Evolutionary conservation across 1,140 invertebrate species (phyloP), one percentile per base, ranked within the genome.

Genomic region (Pseudomyrmex sp.): DNA sequence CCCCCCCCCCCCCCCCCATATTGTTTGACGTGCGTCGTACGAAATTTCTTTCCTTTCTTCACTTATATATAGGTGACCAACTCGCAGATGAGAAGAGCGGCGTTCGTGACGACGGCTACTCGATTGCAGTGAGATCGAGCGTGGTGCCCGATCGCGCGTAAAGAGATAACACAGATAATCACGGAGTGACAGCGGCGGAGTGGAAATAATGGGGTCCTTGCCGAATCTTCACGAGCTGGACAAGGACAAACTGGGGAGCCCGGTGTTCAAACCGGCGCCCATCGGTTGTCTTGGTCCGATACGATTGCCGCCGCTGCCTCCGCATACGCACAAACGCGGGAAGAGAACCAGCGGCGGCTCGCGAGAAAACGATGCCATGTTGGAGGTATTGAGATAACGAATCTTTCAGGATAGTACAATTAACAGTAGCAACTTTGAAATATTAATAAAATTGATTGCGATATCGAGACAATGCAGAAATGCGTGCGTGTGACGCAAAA

Each of bases 201-300:
- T 35, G 35, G 69, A 56, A 20, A 50, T 0, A 50, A 96, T 96
- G 96, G 96, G 96, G 35, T 96, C 96, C 82, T 83, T 96, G 82
- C 96, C 96, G 56, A 96, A 96, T 93, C 90, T 96, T 18, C 95
- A 96, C 85, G 95, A 96, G 86, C 92, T 96, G 73, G 93, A 94
- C 20, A 93, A 92, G 87, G 92, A 93, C 10, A 94, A 93, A 59
- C 90, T 93, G 18, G 90, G 90, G 68, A 91, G 91, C 70, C 91
- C 92, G n/a, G 89, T 92, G 18, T 86, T 91, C 59, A 88, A 91
- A 73, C 88, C 92, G 35, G 91, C 91, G 3, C 89, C 92, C 5
- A 88, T 92, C 59, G 90, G 90, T 63, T 85, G 89, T 75, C 82
- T 89, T 20, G 90, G 92, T 7, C 91, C 90, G 12, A 77, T 90